These are phyloP conservation scores for Bugulina stolonifera DNA, from an alignment of 2,888 invertebrate genomes.

Conservation along the genomic window DNA sequence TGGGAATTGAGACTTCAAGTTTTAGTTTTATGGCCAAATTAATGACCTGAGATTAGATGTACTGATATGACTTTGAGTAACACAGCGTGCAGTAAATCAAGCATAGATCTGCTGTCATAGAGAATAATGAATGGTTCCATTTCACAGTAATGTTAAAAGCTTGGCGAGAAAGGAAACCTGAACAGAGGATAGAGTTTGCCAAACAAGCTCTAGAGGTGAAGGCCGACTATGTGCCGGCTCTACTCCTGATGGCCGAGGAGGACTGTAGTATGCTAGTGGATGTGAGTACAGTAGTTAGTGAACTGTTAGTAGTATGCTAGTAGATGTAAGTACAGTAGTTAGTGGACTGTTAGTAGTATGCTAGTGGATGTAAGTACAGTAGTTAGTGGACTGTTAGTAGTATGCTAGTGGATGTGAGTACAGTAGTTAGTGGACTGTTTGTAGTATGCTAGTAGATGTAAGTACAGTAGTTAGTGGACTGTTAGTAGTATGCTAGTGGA, in stretches of 20 bases:
- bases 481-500: not conserved
- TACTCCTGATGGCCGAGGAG: conserved; percentile 91
- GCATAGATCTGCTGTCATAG: no score
- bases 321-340: not conserved
- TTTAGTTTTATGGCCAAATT: no score
- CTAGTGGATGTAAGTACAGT: not conserved
- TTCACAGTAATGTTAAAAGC: conserved; percentile 81
- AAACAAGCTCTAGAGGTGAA: conserved; percentile 78
- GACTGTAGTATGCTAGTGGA: conserved; percentile 87
- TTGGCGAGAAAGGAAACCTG: conserved; percentile 89
- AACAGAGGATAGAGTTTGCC: conserved; percentile 83
- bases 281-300: no score
- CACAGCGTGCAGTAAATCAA: no score
- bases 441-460: not conserved
- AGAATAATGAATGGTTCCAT: no score
- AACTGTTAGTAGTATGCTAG: no score
- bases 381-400: not conserved
- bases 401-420: not conserved
- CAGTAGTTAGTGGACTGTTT: not conserved
- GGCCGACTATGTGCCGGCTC: conserved; percentile 87
- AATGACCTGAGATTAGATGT: no score
- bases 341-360: not conserved
- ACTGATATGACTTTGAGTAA: no score
- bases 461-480: not conserved
- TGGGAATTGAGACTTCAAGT: no score